Conservation (phyloP, 2,888 invertebrate genomes). For the Agrotis puta region DNA sequence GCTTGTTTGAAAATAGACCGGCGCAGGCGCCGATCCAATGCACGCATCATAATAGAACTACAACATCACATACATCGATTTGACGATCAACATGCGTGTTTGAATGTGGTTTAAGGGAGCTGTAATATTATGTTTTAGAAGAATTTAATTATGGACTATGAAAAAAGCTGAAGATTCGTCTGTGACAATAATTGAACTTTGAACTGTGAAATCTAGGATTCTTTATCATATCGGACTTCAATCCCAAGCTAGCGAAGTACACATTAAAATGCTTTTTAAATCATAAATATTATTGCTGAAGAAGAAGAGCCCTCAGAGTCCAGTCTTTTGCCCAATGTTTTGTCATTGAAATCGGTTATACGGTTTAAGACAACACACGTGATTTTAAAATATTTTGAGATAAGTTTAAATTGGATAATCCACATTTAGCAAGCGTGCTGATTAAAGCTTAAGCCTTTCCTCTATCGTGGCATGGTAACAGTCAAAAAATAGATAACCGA, state of each 20-base stretch:
- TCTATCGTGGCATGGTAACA: no score
- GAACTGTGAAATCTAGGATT: neutral
- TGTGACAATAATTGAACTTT: neutral
- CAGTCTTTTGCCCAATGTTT: no score
- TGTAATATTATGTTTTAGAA: neutral
- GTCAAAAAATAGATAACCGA: no score
- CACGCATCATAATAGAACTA: constrained; percentile 35
- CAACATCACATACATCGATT: constrained; percentile 16
- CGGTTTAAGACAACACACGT: no score
- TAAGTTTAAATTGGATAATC: no score
- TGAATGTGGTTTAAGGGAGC: neutral
- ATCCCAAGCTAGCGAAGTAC: neutral
- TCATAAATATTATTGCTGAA: no score
- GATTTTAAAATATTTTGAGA: no score
- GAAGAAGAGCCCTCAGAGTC: no score
- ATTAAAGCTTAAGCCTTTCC: no score
- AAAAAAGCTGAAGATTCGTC: neutral
- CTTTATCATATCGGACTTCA: neutral
- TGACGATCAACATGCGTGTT: constrained; percentile 24
- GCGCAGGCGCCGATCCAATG: constrained; percentile 48
- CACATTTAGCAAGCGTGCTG: no score
- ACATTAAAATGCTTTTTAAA: no score
- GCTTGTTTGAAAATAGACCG: constrained; percentile 72
- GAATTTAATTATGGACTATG: neutral
- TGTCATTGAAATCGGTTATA: no score